Evolutionary conservation across 2,888 invertebrate genomes (phyloP).

Genomic region (Crepidodera aurea): DNA sequence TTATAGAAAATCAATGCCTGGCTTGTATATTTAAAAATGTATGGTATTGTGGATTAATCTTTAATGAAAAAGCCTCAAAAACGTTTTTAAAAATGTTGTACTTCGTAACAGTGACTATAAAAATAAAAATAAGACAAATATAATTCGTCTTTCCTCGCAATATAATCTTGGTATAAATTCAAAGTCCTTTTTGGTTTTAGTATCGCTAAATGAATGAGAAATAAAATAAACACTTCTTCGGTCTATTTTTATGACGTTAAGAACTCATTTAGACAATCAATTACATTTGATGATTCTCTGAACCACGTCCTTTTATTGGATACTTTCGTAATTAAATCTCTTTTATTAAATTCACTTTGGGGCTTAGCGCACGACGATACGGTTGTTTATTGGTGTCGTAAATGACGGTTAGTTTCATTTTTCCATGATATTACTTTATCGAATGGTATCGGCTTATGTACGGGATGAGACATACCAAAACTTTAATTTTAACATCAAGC

Average conservation of each 20-base stretch:
- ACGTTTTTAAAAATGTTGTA: too few species aligned
- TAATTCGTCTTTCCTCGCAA: too few species aligned
- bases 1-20: too few species aligned
- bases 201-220: constrained; percentile 55
- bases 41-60: too few species aligned
- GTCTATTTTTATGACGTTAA: constrained; percentile 52
- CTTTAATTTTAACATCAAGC: too few species aligned
- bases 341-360: constrained; percentile 40
- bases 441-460: constrained; percentile 31
- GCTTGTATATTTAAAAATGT: too few species aligned
- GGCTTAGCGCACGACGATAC: constrained; percentile 30
- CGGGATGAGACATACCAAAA: too few species aligned
- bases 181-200: neutral
- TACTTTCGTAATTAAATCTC: constrained; percentile 37
- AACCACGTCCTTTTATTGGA: constrained; percentile 55
- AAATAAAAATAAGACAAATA: too few species aligned
- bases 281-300: constrained; percentile 61
- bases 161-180: too few species aligned
- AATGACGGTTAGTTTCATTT: constrained; percentile 57
- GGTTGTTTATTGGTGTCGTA: constrained; percentile 40
- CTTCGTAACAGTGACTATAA: too few species aligned
- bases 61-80: too few species aligned
- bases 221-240: constrained; percentile 59
- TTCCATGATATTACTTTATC: constrained; percentile 57
- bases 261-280: constrained; percentile 55